Conservation (phyloP, 1,140 invertebrate genomes). For the Nebria ingens region DNA sequence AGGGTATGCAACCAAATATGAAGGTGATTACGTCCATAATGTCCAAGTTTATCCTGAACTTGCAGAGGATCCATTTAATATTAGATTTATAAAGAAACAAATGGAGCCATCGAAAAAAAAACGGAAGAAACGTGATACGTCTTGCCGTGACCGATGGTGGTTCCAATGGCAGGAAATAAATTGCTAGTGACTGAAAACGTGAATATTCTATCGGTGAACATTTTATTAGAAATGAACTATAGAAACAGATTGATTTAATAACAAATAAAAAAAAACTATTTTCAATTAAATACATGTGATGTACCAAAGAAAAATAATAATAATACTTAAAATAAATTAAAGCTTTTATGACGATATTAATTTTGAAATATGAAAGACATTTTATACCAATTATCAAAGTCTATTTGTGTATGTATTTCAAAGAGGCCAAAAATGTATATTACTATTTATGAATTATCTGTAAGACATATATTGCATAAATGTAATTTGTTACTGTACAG, state of each 20-base stretch:
- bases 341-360: constrained; percentile 18
- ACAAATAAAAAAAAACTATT: constrained; percentile 21
- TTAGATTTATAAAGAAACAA: constrained; percentile 76
- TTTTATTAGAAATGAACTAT: constrained; percentile 6
- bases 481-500: constrained; percentile 6
- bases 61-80: constrained; percentile 90
- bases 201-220: constrained; percentile 3
- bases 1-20: constrained; percentile 72
- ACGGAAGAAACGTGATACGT: constrained; percentile 44
- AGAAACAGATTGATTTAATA: constrained; percentile 14
- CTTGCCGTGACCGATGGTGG: constrained; percentile 35
- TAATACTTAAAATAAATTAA: too few species aligned
- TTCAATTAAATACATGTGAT: constrained; percentile 35
- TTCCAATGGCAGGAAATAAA: constrained; percentile 39
- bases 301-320: constrained; percentile 32
- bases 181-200: constrained; percentile 34
- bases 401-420: constrained; percentile 51
- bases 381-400: constrained; percentile 47
- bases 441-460: constrained; percentile 46
- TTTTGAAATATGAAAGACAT: constrained; percentile 26
- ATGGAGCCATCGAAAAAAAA: constrained; percentile 49
- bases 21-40: constrained; percentile 84
- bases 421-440: constrained; percentile 46
- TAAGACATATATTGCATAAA: not conserved
- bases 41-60: constrained; percentile 81